These are phyloP conservation scores for Lasioglossum morio DNA, from an alignment of 2,888 invertebrate species.

Conservation along the genomic window DNA sequence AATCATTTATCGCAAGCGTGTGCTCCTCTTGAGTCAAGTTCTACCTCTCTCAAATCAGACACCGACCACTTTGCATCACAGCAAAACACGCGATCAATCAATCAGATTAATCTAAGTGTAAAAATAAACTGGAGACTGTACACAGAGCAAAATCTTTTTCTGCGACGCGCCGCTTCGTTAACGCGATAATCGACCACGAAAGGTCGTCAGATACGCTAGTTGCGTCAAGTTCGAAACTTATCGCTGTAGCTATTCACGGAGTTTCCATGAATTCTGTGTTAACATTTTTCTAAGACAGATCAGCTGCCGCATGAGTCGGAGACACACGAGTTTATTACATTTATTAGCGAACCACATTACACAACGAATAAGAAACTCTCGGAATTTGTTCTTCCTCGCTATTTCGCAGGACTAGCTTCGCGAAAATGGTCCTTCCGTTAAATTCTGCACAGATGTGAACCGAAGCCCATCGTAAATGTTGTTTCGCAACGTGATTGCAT, in stretches of 20 bases:
- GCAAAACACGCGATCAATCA: background rate
- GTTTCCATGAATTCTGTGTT: background rate
- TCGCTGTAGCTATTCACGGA: background rate
- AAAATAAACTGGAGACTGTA: background rate
- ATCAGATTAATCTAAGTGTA: background rate
- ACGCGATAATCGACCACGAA: background rate
- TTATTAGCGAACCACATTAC: background rate
- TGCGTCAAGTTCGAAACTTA: background rate
- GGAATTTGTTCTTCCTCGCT: background rate
- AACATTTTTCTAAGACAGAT: background rate
- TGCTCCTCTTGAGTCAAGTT: background rate
- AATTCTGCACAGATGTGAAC: background rate
- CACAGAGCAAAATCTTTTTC: background rate
- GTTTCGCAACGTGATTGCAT: conserved; percentile 2
- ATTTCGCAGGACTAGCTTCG: background rate
- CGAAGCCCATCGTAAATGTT: conserved; percentile 5
- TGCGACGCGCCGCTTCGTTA: background rate
- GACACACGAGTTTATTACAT: background rate
- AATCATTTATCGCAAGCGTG: background rate
- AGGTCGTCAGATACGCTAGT: background rate
- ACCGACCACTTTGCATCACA: background rate
- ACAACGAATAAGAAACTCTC: background rate
- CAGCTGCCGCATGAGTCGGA: background rate
- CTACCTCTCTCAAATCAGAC: background rate
- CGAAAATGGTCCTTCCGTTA: background rate